phyloP scores from a whole-genome alignment of 1,140 invertebrate species.

The Patella vulgata region DNA sequence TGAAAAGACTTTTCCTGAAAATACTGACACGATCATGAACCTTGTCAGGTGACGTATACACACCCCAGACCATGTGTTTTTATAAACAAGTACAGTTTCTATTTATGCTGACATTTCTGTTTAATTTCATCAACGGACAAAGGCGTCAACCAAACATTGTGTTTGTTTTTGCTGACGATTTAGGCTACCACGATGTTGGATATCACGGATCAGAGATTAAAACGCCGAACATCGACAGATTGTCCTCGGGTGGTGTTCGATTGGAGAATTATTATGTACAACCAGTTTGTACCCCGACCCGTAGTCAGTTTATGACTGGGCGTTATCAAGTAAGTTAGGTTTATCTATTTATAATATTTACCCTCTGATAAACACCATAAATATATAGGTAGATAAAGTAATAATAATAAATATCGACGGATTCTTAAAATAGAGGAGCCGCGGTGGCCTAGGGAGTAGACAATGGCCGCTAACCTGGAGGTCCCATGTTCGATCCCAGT shows the following conservation, averaged over 20 bases:
- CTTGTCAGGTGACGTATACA: too few relatives aligned
- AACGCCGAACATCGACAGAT: constrained; percentile 47
- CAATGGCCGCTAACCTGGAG: too few relatives aligned
- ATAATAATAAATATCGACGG: neutral
- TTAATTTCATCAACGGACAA: too few relatives aligned
- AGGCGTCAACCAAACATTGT: constrained; percentile 46
- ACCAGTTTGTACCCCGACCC: constrained; percentile 54
- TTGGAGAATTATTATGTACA: constrained; percentile 59
- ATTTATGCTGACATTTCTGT: too few relatives aligned
- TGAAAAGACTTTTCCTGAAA: too few relatives aligned
- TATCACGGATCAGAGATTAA: constrained; percentile 64
- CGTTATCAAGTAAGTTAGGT: constrained; percentile 54
- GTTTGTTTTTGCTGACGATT: constrained; percentile 48
- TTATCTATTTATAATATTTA: too few relatives aligned
- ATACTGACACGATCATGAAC: too few relatives aligned
- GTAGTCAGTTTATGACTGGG: constrained; percentile 54
- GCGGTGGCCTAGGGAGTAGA: neutral
- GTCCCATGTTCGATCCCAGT: too few relatives aligned
- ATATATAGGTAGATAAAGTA: neutral
- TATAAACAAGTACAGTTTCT: too few relatives aligned
- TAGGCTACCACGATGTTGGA: constrained; percentile 45
- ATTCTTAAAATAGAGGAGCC: neutral
- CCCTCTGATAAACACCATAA: neutral
- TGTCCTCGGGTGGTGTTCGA: constrained; percentile 42
- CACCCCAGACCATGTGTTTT: too few relatives aligned